These are phyloP conservation scores for Clarias laeviceps DNA, from an alignment of 2,797 vertebrate species.

Conservation along the genomic window DNA sequence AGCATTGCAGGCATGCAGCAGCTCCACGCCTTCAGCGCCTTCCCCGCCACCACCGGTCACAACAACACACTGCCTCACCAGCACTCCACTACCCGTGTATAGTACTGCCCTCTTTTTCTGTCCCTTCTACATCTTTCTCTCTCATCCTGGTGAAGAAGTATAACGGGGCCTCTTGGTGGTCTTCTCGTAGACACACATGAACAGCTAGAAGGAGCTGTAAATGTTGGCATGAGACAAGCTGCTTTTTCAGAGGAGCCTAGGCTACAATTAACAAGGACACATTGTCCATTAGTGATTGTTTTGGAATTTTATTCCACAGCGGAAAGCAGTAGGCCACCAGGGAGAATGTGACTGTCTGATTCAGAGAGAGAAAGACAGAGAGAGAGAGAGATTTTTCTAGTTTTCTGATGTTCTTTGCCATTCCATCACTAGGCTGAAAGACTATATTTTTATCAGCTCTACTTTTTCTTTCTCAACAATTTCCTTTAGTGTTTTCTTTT, in stretches of 20 bases:
- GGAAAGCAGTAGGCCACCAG: slow-evolving; percentile 12
- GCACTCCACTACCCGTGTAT: slow-evolving; percentile 94
- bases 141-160: slow-evolving; percentile 38
- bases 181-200: slow-evolving; percentile 32
- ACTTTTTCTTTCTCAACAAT: slow-evolving; percentile 31
- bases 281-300: slow-evolving; percentile 24
- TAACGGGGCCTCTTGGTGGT: slow-evolving; percentile 27
- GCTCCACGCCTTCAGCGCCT: slow-evolving; percentile 90
- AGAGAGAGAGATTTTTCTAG: slow-evolving; percentile 20
- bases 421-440: slow-evolving; percentile 36
- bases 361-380: neutral
- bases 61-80: slow-evolving; percentile 94
- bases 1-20: slow-evolving; percentile 86
- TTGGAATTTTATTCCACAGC: slow-evolving; percentile 8
- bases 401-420: slow-evolving; percentile 24
- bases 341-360: slow-evolving; percentile 15
- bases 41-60: slow-evolving; percentile 83
- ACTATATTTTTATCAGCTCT: slow-evolving; percentile 33
- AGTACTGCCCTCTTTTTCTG: slow-evolving; percentile 71
- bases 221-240: slow-evolving; percentile 19
- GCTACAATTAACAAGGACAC: slow-evolving; percentile 11
- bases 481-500: slow-evolving; percentile 28
- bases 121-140: slow-evolving; percentile 41
- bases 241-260: slow-evolving; percentile 31
- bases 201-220: slow-evolving; percentile 23